phyloP scores from a whole-genome alignment of 2,113 vertebrate species.

The Pteruthius melanotis region DNA sequence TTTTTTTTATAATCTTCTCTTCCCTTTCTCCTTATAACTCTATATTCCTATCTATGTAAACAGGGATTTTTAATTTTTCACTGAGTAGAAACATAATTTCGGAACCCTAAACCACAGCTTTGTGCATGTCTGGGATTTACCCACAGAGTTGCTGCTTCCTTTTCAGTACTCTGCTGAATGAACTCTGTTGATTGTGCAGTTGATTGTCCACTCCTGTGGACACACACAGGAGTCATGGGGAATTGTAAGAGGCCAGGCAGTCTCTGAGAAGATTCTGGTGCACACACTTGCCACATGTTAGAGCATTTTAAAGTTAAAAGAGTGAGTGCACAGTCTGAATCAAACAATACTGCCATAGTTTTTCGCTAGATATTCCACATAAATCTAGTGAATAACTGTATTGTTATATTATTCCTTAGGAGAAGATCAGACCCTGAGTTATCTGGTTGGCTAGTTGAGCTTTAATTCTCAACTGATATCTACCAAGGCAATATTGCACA shows the following conservation, averaged over 20 bases:
- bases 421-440: background rate
- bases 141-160: background rate
- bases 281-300: background rate
- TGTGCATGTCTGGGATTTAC: background rate
- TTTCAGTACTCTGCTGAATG: background rate
- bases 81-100: background rate
- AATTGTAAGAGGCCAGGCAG: background rate
- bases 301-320: background rate
- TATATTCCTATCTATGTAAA: background rate
- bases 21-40: background rate
- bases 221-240: fast-evolving
- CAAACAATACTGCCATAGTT: background rate
- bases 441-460: background rate
- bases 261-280: background rate
- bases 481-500: background rate
- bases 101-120: background rate
- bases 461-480: background rate
- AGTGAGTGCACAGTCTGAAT: background rate
- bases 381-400: background rate
- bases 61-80: background rate
- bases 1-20: background rate
- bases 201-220: too few species aligned
- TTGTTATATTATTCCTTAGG: background rate
- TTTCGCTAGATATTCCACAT: background rate
- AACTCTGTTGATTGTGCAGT: background rate